Percentiles rank a stretch among this genome's conserved stretches.
Conservation (phyloP, 2,113 vertebrate genomes). For the Rhagologus leucostigma region DNA sequence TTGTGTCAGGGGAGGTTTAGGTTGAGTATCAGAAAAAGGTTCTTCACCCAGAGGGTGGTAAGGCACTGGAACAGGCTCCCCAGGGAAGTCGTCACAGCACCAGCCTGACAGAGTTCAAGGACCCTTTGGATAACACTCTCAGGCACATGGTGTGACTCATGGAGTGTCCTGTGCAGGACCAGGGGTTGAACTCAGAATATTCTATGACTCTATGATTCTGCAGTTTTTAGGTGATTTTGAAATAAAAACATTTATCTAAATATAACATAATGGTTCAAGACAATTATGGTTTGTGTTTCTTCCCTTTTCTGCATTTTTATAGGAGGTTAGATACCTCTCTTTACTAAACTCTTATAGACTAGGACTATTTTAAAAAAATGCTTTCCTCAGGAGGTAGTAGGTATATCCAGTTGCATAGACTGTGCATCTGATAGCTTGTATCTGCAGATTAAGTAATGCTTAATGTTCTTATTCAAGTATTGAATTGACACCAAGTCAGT, state of each 20-base stretch:
- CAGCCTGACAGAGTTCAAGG: background rate
- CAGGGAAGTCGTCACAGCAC: background rate
- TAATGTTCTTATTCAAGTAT: background rate
- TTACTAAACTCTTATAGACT: background rate
- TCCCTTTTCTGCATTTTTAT: background rate
- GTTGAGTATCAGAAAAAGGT: background rate
- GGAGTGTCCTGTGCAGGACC: too few relatives aligned
- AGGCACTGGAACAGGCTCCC: background rate
- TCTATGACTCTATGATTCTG: background rate
- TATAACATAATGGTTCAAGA: background rate
- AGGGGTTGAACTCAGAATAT: background rate
- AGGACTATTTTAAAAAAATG: background rate
- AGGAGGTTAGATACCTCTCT: background rate
- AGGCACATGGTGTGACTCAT: background rate
- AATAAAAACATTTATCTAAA: background rate
- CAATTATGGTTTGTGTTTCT: background rate
- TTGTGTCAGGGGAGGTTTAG: background rate
- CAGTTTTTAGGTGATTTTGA: background rate
- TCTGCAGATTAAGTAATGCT: background rate
- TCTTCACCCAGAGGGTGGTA: background rate
- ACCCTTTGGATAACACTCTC: background rate
- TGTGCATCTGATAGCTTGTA: background rate
- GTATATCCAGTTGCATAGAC: background rate
- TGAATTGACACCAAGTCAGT: background rate
- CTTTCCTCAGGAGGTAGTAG: fast-evolving